phyloP scores from a whole-genome alignment of 2,888 invertebrate genomes.

The Petrolisthes cinctipes region DNA sequence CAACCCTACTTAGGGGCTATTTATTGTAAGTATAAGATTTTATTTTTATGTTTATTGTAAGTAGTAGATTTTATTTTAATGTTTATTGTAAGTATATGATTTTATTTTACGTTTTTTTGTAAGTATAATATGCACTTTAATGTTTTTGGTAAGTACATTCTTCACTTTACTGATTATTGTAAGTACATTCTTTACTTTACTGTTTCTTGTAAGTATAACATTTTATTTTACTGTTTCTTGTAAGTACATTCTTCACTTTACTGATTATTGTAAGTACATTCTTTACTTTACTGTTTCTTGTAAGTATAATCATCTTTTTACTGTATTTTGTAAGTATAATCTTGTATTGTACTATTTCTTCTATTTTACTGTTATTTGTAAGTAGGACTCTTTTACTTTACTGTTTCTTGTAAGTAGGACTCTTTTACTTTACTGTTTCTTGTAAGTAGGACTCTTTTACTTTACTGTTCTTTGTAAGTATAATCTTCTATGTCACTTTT shows the following conservation, averaged over 20 bases:
- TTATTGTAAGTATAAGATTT: constrained; percentile 2
- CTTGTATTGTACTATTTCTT: not conserved
- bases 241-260: too few species aligned
- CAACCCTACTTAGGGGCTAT: constrained; percentile 8
- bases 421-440: not conserved
- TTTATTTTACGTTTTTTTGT: not conserved
- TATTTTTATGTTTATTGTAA: not conserved
- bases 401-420: not conserved
- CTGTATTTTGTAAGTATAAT: not conserved
- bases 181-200: not conserved
- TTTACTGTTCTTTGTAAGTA: not conserved
- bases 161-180: not conserved
- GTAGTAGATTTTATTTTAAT: not conserved
- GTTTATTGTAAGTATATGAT: not conserved
- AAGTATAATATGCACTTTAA: not conserved
- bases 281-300: not conserved
- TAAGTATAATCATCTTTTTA: not conserved
- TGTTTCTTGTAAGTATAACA: not conserved
- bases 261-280: not conserved
- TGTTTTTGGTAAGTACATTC: not conserved
- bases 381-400: not conserved
- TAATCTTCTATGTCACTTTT: too few species aligned
- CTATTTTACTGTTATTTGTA: too few species aligned
- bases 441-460: not conserved
- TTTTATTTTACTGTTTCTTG: not conserved